Base-by-base conservation (phyloP, 2,113 vertebrate genomes). In the Bagarius yarrelli region DNA sequence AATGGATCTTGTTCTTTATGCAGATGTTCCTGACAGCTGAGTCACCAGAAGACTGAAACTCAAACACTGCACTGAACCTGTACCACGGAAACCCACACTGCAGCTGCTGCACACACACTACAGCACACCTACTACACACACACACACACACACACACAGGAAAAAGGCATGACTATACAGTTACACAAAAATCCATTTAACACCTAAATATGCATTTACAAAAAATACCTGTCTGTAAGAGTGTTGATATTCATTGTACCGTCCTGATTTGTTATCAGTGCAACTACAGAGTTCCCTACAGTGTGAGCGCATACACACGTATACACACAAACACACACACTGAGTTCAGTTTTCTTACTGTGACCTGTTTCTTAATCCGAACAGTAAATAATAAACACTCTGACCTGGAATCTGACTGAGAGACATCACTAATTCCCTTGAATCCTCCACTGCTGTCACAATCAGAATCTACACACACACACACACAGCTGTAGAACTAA, bases 81-180 rank as follows among this genome's bases (percentile, higher is more conserved):
- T 79, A 85, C 97, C 97, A 99, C 16, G 97, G 96, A 76, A 98
- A 98, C 88, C 94, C 91, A 1, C 92, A 86, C 61, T 94, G 93
- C 57, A 99, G 92, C 60, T 95, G 90, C 72, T 93, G 92, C 88
- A 94, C 93, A 77, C 89, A 92, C 86, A 94, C 85, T 84, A 97
- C 50, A 73, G 92, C 8, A 82, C 95, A 96, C 83, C 91, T 89
- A 76, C 87, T 92, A 25, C 53, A 53, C 56, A 59, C 50, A 77
- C 52, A 61, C 56, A 76, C 32, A 16, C 50, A 77, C 50, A 73
- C n/a, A 77, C 25, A 40, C 18, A 72, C 40, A 78, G 15, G 12
- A 19, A 34, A 55, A 55, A 8, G 12, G 12, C 34, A 0, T 32
- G n/a, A 32, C 63, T 1, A 4, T 21, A 40, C 27, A n/a, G 3